A percentile compares a stretch with the other conserved stretches of the same genome.
Conservation (phyloP, 2,797 vertebrate species). For the Merluccius polli region DNA sequence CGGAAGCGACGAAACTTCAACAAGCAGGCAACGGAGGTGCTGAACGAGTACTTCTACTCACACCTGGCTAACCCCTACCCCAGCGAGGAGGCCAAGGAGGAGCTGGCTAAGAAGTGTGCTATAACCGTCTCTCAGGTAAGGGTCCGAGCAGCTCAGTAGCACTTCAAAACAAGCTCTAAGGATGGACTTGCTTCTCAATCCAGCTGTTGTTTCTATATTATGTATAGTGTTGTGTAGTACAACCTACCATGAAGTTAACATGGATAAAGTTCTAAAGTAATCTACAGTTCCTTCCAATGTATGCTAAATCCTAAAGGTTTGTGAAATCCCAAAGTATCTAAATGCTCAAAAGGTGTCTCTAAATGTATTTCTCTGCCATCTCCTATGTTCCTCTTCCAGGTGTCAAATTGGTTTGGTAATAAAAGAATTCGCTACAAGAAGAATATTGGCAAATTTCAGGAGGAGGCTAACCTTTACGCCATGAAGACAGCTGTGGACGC, state of each 20-base stretch:
- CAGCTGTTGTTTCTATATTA: not conserved
- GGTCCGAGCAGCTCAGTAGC: not conserved
- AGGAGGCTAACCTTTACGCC: conserved; percentile 82
- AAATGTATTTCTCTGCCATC: not conserved
- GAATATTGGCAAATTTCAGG: conserved; percentile 85
- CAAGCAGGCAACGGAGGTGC: conserved; percentile 79
- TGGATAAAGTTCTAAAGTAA: not conserved
- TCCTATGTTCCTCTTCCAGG: conserved; percentile 54
- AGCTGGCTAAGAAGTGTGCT: conserved; percentile 78
- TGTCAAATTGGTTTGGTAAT: conserved; percentile 88
- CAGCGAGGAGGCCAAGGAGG: conserved; percentile 83
- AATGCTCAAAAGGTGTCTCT: not conserved
- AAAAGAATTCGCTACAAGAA: conserved; percentile 88
- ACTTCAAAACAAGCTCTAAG: not conserved
- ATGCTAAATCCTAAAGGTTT: not conserved
- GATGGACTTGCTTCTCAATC: too few relatives aligned
- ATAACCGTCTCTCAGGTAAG: conserved; percentile 80
- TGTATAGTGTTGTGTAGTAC: not conserved
- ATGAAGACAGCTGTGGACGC: conserved; percentile 73
- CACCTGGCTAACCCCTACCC: conserved; percentile 84
- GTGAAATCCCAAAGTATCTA: not conserved
- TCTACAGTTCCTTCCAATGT: not conserved
- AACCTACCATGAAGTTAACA: not conserved
- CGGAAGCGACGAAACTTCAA: conserved; percentile 77
- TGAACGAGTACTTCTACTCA: conserved; percentile 85